Percentiles rank a stretch among this genome's conserved stretches.
Conservation (phyloP, 2,888 invertebrate genomes). For the Hydrotaea cyrtoneurina region DNA sequence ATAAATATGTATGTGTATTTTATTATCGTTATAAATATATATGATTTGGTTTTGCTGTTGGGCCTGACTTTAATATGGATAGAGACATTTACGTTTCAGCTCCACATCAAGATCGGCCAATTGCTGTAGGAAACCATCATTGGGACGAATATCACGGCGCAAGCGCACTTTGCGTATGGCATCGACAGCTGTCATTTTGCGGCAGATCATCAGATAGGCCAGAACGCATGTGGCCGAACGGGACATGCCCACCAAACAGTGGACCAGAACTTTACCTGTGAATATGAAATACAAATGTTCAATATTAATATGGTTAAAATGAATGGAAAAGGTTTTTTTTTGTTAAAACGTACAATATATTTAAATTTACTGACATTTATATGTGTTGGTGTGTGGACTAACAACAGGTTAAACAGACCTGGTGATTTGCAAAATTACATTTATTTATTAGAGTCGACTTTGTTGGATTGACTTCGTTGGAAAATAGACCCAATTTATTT, state of each 20-base stretch:
- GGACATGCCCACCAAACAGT: constrained; percentile 91
- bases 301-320: background rate
- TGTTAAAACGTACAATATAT: too few species aligned
- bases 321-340: too few species aligned
- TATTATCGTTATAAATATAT: constrained; percentile 35
- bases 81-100: constrained; percentile 82
- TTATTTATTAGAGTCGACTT: too few species aligned
- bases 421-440: too few species aligned
- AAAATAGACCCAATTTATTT: too few species aligned
- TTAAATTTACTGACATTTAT: too few species aligned
- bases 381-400: too few species aligned
- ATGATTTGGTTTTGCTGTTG: constrained; percentile 44
- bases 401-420: too few species aligned
- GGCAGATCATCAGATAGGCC: constrained; percentile 90
- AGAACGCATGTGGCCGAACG: constrained; percentile 90
- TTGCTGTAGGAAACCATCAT: constrained; percentile 90
- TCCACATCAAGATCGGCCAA: constrained; percentile 86
- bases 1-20: constrained; percentile 46
- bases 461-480: too few species aligned
- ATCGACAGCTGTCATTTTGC: constrained; percentile 87
- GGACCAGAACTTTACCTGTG: constrained; percentile 89
- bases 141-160: constrained; percentile 88
- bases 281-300: constrained; percentile 33
- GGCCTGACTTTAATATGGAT: constrained; percentile 74
- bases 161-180: constrained; percentile 87